phyloP scores from a whole-genome alignment of 2,888 invertebrate genomes.

The Tetragnatha montana region DNA sequence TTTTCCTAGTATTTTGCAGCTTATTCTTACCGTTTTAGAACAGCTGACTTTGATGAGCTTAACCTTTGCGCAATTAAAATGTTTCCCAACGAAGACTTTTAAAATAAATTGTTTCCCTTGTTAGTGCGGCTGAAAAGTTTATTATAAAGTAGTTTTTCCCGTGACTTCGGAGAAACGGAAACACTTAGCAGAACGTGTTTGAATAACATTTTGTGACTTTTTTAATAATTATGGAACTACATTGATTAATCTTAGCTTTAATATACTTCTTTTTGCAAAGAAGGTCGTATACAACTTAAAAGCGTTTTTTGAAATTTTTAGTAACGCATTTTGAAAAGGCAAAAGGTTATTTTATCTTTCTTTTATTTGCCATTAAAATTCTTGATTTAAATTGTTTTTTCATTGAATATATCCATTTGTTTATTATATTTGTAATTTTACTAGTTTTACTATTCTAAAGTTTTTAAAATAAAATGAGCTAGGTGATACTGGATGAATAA shows the following conservation, averaged over 20 bases:
- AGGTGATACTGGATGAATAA: no score
- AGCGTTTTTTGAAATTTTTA: no score
- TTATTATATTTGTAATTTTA: no score
- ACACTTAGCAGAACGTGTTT: background rate
- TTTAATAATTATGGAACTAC: conserved; percentile 10
- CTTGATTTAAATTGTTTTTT: no score
- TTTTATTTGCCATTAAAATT: no score
- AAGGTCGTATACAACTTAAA: no score
- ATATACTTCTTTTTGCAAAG: no score
- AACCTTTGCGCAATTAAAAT: conserved; percentile 28
- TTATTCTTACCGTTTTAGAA: background rate
- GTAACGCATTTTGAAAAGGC: no score
- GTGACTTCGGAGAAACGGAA: background rate
- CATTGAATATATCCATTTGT: no score
- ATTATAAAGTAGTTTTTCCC: background rate
- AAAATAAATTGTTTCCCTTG: conserved; percentile 22
- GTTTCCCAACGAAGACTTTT: conserved; percentile 20
- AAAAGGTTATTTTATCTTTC: no score
- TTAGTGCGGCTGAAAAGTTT: conserved; percentile 14
- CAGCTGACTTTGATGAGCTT: conserved; percentile 10
- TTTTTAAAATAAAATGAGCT: no score
- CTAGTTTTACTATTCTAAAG: no score
- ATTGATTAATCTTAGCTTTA: background rate
- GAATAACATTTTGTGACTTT: background rate
- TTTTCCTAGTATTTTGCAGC: background rate